phyloP scores from a whole-genome alignment of 1,140 invertebrate species.

The Rhagoletis pomonella region DNA sequence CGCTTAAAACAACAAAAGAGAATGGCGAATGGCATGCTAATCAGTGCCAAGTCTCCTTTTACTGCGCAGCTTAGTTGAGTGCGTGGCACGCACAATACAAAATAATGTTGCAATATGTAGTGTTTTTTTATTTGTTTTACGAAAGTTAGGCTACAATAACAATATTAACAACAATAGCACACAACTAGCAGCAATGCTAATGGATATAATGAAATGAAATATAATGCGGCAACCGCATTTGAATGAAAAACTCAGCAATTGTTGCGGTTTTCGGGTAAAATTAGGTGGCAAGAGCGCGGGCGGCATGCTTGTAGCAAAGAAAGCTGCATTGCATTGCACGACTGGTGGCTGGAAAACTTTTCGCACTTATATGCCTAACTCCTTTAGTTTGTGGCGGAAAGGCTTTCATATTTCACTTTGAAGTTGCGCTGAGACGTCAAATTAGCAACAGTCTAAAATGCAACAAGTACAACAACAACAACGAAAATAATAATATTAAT shows the following conservation, averaged over 20 bases:
- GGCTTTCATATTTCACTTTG: constrained; percentile 23
- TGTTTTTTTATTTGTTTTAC: constrained; percentile 42
- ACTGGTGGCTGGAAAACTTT: constrained; percentile 15
- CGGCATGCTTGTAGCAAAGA: neutral
- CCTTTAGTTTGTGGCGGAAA: neutral
- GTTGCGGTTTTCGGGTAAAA: constrained; percentile 7
- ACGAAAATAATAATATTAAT: neutral
- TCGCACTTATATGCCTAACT: no score
- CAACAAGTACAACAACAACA: neutral
- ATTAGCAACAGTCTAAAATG: constrained; percentile 13
- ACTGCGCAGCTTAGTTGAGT: neutral
- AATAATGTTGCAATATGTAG: neutral
- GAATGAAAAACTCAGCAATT: constrained; percentile 27
- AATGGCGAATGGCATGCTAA: constrained; percentile 35
- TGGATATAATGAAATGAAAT: constrained; percentile 38
- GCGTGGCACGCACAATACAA: constrained; percentile 36
- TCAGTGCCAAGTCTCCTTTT: constrained; percentile 24
- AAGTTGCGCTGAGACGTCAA: constrained; percentile 40
- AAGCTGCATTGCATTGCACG: neutral
- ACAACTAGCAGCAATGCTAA: neutral
- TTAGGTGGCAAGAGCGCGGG: neutral
- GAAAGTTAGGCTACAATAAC: constrained; percentile 29
- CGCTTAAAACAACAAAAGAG: neutral
- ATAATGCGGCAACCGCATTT: constrained; percentile 32
- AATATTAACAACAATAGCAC: neutral